Percentiles rank a stretch among this genome's conserved stretches.
These are phyloP conservation scores for Phasia obesa DNA, from an alignment of 2,888 invertebrate species.

Conservation along the genomic window DNA sequence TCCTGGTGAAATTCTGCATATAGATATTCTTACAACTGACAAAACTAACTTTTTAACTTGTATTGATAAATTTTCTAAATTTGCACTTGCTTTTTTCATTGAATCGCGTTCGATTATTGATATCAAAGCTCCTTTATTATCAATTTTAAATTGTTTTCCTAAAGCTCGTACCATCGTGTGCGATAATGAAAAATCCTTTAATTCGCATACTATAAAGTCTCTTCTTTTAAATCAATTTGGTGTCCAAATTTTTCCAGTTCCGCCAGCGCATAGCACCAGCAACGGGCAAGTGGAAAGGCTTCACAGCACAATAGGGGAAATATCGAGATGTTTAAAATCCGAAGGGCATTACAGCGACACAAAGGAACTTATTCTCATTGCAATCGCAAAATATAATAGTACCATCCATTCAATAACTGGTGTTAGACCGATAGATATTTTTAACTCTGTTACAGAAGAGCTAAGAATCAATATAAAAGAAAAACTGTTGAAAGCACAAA, in stretches of 20 bases:
- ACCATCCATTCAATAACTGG: no score
- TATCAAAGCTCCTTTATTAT: not conserved
- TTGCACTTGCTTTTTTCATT: constrained; percentile 7
- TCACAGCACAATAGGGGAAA: constrained; percentile 27
- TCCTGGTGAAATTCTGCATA: constrained; percentile 17
- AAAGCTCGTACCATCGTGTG: constrained; percentile 28
- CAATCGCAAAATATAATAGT: no score
- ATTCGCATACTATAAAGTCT: constrained; percentile 16
- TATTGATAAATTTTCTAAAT: constrained; percentile 13
- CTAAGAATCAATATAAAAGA: no score
- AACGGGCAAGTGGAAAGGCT: constrained; percentile 24
- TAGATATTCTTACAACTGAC: no score
- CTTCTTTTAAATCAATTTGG: constrained; percentile 16
- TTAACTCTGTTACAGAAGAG: no score
- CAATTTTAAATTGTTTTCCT: not conserved
- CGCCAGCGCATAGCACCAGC: constrained; percentile 10
- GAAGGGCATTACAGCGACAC: no score
- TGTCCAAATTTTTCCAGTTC: not conserved
- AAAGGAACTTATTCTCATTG: no score
- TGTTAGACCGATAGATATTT: no score
- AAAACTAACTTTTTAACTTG: not conserved
- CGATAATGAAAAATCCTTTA: constrained; percentile 39
- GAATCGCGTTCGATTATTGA: constrained; percentile 14
- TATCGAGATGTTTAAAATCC: no score
- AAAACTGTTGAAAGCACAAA: no score